Evolutionary conservation across 2,113 vertebrate species (phyloP), one percentile per base, ranked within the genome.

Genomic region (Carettochelys insculpta): DNA sequence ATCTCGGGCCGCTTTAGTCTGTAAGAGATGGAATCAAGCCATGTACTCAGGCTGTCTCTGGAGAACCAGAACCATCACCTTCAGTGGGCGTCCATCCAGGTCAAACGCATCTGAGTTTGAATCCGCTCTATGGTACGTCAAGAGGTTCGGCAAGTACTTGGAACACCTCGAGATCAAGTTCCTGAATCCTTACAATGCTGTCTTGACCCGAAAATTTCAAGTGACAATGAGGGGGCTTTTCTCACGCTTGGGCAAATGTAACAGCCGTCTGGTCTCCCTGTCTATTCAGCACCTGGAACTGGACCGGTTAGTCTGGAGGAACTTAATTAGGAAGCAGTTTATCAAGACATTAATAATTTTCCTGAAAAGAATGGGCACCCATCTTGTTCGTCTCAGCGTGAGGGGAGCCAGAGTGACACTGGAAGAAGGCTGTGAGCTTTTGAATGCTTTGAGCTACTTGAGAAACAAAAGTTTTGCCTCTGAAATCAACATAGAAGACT

Each of bases 401-500:
- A 96, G 96, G 86, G 97, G 97, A 25, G 97, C 97, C 31, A 92
- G 97, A 91, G 90, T 98, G 89, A 97, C 93, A 1, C 89, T 97
- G 88, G 96, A 96, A 83, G 97, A 98, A 85, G 98, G 98, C 80
- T 97, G 97, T 47, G 80, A 94, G 12, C 85, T 98, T 61, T 97
- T 98, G 47, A 96, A 92, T 56, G 95, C 98, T 61, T 89, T 98
- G 82, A 96, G 96, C 93, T 94, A 88, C 90, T 13, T 95, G 12
- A 93, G 78, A 48, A 95, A 89, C 6, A 76, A 85, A 89, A 97
- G 80, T 34, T 16, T 75, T 12, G 34, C 94, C 31, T 96, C 97
- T 0, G 94, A 97, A 87, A 96, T 98, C 73, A 97, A 97, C 87
- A 94, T 98, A 2, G 97, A 98, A 75, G 98, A 98, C 75, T 98